Percentiles rank a stretch among this genome's conserved stretches.
Evolutionary conservation across 1,140 invertebrate genomes (phyloP).

Genomic region (Aphelinus certus): DNA sequence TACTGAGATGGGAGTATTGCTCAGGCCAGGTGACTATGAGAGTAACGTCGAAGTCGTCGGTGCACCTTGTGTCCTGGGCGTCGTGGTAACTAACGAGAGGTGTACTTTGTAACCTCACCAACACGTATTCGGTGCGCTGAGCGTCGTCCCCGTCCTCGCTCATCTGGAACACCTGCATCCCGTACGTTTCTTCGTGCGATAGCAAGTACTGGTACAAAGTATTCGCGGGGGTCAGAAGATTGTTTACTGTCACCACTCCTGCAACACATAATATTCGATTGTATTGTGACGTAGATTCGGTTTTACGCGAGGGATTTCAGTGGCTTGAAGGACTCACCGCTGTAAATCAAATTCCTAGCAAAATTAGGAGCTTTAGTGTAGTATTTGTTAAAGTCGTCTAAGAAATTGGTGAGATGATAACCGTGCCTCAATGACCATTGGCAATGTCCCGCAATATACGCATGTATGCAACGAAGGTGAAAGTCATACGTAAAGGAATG

Average conservation of each 20-base stretch:
- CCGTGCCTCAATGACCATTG: constrained; percentile 72
- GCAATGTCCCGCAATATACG: constrained; percentile 72
- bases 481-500: constrained; percentile 92
- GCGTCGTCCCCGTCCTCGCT: constrained; percentile 61
- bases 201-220: constrained; percentile 80
- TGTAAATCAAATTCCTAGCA: constrained; percentile 80
- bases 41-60: constrained; percentile 77
- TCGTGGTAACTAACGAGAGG: constrained; percentile 72
- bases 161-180: constrained; percentile 78
- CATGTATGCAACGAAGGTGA: constrained; percentile 79
- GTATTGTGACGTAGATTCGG: neutral
- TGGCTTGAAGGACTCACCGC: constrained; percentile 65
- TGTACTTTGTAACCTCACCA: constrained; percentile 71
- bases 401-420: constrained; percentile 81
- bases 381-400: constrained; percentile 86
- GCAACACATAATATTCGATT: neutral
- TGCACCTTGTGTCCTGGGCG: constrained; percentile 69
- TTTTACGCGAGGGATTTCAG: constrained; percentile 5
- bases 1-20: constrained; percentile 42
- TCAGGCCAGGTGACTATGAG: constrained; percentile 73
- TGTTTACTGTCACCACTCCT: constrained; percentile 71
- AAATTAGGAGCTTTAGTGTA: constrained; percentile 86
- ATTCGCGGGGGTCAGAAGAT: constrained; percentile 72
- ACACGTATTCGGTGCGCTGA: constrained; percentile 69
- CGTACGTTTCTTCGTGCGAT: constrained; percentile 75